Base-by-base conservation (phyloP, 2,797 vertebrate genomes). In the Pelobates cultripes region DNA sequence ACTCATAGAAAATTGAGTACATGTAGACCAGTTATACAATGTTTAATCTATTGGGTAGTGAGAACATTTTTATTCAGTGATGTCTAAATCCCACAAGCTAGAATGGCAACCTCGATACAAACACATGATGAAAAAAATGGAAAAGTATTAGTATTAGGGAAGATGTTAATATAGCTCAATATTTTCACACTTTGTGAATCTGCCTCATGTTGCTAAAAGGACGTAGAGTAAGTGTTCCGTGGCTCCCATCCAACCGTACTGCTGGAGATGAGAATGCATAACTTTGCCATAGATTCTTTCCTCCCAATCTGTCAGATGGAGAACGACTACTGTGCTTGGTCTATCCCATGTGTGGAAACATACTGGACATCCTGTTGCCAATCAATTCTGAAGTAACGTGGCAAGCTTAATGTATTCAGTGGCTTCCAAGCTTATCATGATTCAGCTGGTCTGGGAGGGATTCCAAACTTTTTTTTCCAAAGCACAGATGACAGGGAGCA, bases 281-380 rank as follows among this genome's bases (percentile, higher is more conserved):
- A 6, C 6, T 2, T 7, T 64, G 61, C 61, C 61, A 64, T 40
- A n/a, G 28, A 40, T 64, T 10, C 61, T 64, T 64, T 64, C 17
- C 61, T 64, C 61, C 61, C 61, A 64, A 64, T 64, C 61, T 64
- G 61, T 64, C 61, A 17, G 61, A 41, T 4, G 28, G 10, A 64
- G 61, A 64, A 64, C 40, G n/a, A 64, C 61, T 64, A 7, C 14
- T 40, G 17, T 64, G 61, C 61, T 64, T 40, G 61, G 61, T 40
- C 61, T 64, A n/a, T 64, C 17, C 17, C 61, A 64, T 64, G 61
- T 64, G 61, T 40, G n/a, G n/a, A 64, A 64, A 64, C 61, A 64
- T 64, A 64, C 61, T 64, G 17, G 61, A 40, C 61, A 17, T 9
- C 61, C 28, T 6, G 7, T 64, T 64, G 61, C 61, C 61, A 64